These are phyloP conservation scores for Phalangium opilio DNA, from an alignment of 2,888 invertebrate species.

Conservation along the genomic window DNA sequence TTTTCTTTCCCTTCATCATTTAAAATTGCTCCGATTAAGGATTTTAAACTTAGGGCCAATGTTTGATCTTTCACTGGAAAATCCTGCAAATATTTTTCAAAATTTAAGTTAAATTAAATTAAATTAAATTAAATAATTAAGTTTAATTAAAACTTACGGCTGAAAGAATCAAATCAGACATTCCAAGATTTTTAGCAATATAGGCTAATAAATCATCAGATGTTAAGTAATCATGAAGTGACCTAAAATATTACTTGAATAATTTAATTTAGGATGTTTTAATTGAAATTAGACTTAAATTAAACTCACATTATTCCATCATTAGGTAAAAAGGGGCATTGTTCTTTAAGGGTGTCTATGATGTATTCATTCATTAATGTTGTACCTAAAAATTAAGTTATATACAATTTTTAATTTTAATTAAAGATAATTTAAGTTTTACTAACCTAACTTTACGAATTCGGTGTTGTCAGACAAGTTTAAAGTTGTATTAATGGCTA, in stretches of 20 bases:
- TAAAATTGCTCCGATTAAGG: conserved; percentile 58
- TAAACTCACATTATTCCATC: conserved; percentile 47
- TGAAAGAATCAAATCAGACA: conserved; percentile 62
- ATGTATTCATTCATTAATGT: conserved; percentile 49
- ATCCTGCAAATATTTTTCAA: conserved; percentile 39
- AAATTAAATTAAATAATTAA: no score
- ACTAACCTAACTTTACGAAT: conserved; percentile 28
- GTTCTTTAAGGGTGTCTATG: conserved; percentile 48
- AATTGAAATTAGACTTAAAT: no score
- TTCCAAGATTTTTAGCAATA: conserved; percentile 58
- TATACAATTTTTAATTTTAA: conserved; percentile 49
- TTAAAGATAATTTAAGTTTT: conserved; percentile 33
- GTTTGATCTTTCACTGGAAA: conserved; percentile 49
- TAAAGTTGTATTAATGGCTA: conserved; percentile 35
- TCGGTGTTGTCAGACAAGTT: conserved; percentile 49
- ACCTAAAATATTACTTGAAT: conserved; percentile 35
- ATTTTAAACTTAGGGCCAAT: conserved; percentile 57
- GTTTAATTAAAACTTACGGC: conserved; percentile 44
- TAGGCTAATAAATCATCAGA: conserved; percentile 50
- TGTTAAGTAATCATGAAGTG: conserved; percentile 48
- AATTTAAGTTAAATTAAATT: conserved; percentile 10
- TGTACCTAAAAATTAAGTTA: conserved; percentile 45
- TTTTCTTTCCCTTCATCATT: conserved; percentile 39
- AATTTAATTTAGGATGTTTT: no score
- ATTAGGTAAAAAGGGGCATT: conserved; percentile 54